Percentiles rank a stretch among this genome's conserved stretches.
phyloP scores from a whole-genome alignment of 2,888 invertebrate genomes.

The Drosophila algonquin region DNA sequence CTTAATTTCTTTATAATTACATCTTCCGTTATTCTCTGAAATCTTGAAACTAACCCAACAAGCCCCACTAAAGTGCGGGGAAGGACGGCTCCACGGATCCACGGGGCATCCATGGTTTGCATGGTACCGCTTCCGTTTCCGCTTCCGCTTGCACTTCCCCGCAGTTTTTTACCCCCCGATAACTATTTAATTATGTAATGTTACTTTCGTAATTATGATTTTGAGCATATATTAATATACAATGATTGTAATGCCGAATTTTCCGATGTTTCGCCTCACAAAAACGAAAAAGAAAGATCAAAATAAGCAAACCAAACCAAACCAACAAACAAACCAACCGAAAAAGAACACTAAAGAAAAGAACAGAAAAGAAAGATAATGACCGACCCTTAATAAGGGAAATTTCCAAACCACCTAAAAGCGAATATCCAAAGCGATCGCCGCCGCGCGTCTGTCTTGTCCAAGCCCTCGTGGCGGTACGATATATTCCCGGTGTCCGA shows the following conservation, averaged over 20 bases:
- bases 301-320: constrained; percentile 36
- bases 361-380: constrained; percentile 27
- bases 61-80: constrained; percentile 21
- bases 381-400: constrained; percentile 41
- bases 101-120: background rate
- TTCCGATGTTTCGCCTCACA: constrained; percentile 85
- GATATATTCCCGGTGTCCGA: constrained; percentile 33
- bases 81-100: constrained; percentile 7
- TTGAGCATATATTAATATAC: constrained; percentile 63
- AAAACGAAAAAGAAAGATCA: constrained; percentile 45
- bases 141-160: background rate
- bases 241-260: constrained; percentile 84
- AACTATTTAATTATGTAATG: constrained; percentile 56
- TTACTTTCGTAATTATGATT: constrained; percentile 76
- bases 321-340: constrained; percentile 9
- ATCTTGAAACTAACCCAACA: constrained; percentile 48
- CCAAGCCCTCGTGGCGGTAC: constrained; percentile 39
- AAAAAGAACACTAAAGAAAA: constrained; percentile 38
- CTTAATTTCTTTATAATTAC: constrained; percentile 55
- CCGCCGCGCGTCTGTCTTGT: constrained; percentile 49
- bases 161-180: constrained; percentile 9
- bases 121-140: constrained; percentile 3
- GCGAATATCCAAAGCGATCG: constrained; percentile 53
- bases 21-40: constrained; percentile 53
- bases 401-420: constrained; percentile 42